Conservation (phyloP, 2,888 invertebrate species). For the Mimachlamys varia region DNA sequence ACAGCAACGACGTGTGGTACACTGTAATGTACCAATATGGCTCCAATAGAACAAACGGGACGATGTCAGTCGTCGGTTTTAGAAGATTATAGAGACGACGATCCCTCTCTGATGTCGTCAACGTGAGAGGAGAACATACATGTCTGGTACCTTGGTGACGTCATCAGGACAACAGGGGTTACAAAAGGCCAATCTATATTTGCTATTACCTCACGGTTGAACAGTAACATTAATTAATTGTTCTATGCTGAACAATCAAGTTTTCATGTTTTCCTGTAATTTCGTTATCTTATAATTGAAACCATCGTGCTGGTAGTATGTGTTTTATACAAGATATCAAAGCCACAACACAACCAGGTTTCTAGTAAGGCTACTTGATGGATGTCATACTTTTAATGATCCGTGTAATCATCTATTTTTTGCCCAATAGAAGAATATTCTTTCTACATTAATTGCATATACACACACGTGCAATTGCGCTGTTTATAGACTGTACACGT, state of each 20-base stretch:
- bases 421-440: constrained; percentile 34
- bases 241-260: not conserved
- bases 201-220: constrained; percentile 12
- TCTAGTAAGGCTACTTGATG: not conserved
- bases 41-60: too few relatives aligned
- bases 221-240: constrained; percentile 19
- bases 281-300: constrained; percentile 21
- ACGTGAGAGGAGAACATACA: too few relatives aligned
- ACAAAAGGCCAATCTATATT: not conserved
- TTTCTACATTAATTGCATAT: constrained; percentile 32
- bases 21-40: too few relatives aligned
- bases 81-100: too few relatives aligned
- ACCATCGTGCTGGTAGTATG: not conserved
- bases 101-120: too few relatives aligned
- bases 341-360: not conserved
- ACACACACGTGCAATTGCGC: constrained; percentile 12
- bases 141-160: too few relatives aligned
- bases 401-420: constrained; percentile 19
- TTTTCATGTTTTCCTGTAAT: not conserved
- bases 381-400: constrained; percentile 30
- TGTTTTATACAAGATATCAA: not conserved
- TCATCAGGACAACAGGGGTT: too few relatives aligned
- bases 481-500: constrained; percentile 11
- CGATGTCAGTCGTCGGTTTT: too few relatives aligned
- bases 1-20: too few relatives aligned